Conservation (phyloP, 2,888 invertebrate genomes). For the Volucella zonaria region DNA sequence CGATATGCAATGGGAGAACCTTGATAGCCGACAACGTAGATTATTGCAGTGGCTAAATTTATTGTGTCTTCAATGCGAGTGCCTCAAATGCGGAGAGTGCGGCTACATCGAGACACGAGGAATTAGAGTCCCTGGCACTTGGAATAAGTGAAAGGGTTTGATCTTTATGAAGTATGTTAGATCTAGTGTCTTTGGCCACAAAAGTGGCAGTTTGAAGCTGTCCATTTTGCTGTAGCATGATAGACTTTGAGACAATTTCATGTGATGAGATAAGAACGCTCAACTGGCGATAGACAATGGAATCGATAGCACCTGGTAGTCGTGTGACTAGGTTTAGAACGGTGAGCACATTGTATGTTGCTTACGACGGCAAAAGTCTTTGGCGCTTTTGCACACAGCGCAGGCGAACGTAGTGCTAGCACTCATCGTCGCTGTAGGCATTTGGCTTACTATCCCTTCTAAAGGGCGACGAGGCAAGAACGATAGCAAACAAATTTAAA, state of each 20-base stretch:
- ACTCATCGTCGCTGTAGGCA: neutral
- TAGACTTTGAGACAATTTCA: neutral
- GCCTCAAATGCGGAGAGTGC: neutral
- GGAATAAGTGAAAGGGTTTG: neutral
- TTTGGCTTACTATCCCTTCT: neutral
- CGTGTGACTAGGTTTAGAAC: neutral
- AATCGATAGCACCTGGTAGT: neutral
- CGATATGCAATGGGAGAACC: neutral
- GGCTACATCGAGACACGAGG: neutral
- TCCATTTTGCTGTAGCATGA: neutral
- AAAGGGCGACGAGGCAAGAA: neutral
- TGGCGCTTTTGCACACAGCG: neutral
- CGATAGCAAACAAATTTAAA: too few species aligned
- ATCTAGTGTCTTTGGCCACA: slow-evolving; percentile 7
- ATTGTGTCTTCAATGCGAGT: neutral
- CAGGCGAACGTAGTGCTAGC: neutral
- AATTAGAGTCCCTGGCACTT: neutral
- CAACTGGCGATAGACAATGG: neutral
- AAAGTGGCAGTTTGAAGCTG: neutral
- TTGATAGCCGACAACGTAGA: slow-evolving; percentile 19
- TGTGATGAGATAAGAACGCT: neutral
- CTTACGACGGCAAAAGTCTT: neutral
- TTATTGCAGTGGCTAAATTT: slow-evolving; percentile 15
- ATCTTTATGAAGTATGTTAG: too few species aligned
- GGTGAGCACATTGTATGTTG: neutral